phyloP scores from a whole-genome alignment of 2,113 vertebrate species.

The Hemiscyllium ocellatum region DNA sequence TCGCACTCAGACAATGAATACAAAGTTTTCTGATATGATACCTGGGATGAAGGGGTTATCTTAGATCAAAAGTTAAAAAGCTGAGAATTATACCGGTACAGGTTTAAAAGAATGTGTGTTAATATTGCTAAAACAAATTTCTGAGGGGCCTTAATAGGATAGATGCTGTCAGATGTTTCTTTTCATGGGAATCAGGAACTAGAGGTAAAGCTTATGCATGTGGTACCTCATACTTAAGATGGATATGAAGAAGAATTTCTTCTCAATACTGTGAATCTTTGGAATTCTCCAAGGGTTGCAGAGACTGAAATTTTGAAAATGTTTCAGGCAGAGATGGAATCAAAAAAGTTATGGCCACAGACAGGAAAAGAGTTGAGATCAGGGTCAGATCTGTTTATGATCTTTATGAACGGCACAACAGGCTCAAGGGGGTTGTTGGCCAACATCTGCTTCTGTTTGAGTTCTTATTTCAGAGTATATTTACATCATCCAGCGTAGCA shows the following conservation, averaged over 20 bases:
- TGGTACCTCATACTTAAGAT: no score
- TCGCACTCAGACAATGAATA: no score
- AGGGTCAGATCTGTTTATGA: neutral
- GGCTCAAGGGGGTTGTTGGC: neutral
- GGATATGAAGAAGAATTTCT: no score
- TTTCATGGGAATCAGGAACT: no score
- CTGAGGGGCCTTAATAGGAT: no score
- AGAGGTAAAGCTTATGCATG: no score
- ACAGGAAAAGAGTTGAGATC: neutral
- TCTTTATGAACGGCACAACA: neutral
- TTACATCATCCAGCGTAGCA: neutral
- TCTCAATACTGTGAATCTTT: neutral
- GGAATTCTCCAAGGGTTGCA: neutral
- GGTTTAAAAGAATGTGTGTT: neutral
- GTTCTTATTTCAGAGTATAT: neutral
- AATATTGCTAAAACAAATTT: neutral
- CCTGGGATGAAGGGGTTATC: no score
- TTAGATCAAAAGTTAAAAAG: neutral
- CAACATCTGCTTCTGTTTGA: neutral
- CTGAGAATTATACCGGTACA: neutral
- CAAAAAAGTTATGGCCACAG: neutral
- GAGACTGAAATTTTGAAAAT: neutral
- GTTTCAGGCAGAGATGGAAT: neutral
- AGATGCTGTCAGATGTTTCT: no score
- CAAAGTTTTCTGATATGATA: no score